Base-by-base conservation (phyloP, 2,113 vertebrate species). In the Hippopotamus amphibius region DNA sequence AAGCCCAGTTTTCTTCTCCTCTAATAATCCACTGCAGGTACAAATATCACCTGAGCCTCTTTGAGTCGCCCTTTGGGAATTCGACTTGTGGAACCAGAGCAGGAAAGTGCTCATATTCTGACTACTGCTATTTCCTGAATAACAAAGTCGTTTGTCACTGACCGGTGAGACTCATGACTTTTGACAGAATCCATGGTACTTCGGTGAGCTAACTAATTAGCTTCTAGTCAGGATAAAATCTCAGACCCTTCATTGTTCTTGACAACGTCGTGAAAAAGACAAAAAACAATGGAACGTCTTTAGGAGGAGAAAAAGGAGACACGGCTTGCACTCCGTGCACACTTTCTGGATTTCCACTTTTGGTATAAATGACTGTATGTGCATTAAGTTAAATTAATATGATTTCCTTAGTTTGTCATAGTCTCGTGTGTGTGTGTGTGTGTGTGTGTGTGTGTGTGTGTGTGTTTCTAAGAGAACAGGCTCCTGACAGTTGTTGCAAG, bases 401-500 rank as follows among this genome's bases (percentile, higher is more conserved):
- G 43, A 48, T 57, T 63, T 95, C 53, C 33, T 93, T 76, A 66
- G 4, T 61, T 92, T 80, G 19, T 90, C 41, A 66, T 63, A 48
- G 69, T 92, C 3, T 50, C n/a, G 33, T 72, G 55, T 66, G 33
- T n/a, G 15, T 19, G 28, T 26, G 2, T 74, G 24, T 80, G 17
- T 55, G 17, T 9, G 55, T 59, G 2, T 82, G n/a, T 72, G 16
- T 55, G 33, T 14, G 2, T 22, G 26, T 53, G 10, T 61, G 24
- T 87, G 63, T 82, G 33, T 89, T 88, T 87, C 15, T 30, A 81
- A 90, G 41, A 93, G 17, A 80, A 16, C 81, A 83, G 43, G 16
- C 8, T 93, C 65, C 37, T 80, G 26, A 68, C 81, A 94, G 88
- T 96, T 97, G 90, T 71, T 88, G 13, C 33, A 71, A 93, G 59